Evolutionary conservation across 2,797 vertebrate species (phyloP).

Genomic region (Choloepus didactylus): DNA sequence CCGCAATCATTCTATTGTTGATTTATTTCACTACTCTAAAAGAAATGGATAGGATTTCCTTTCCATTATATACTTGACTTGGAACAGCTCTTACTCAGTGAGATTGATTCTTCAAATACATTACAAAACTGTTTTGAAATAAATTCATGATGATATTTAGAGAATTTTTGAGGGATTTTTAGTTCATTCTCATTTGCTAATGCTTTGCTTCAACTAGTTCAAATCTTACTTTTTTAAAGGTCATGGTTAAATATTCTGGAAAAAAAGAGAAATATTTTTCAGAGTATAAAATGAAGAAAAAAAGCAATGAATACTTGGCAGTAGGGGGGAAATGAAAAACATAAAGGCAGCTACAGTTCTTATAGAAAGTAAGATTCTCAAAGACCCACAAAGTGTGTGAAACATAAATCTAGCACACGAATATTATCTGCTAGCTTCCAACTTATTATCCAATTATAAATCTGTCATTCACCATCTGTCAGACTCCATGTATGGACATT

Average conservation of each 20-base stretch:
- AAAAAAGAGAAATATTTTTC: slow-evolving; percentile 39
- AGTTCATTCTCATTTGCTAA: slow-evolving; percentile 71
- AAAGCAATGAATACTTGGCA: background rate
- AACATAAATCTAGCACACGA: slow-evolving; percentile 70
- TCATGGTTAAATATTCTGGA: slow-evolving; percentile 63
- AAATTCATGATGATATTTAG: slow-evolving; percentile 66
- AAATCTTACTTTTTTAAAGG: slow-evolving; percentile 34
- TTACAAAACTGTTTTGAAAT: slow-evolving; percentile 71
- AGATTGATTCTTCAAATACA: slow-evolving; percentile 67
- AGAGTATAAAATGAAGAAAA: slow-evolving; percentile 19
- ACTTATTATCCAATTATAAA: slow-evolving; percentile 82
- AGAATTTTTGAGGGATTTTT: slow-evolving; percentile 74
- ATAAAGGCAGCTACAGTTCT: slow-evolving; percentile 70
- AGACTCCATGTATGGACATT: slow-evolving; percentile 73
- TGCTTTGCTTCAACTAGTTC: slow-evolving; percentile 66
- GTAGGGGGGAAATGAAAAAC: slow-evolving; percentile 58
- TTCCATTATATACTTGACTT: slow-evolving; percentile 70
- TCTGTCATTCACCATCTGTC: slow-evolving; percentile 82
- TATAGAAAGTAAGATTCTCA: slow-evolving; percentile 70
- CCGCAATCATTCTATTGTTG: slow-evolving; percentile 53
- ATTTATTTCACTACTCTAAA: slow-evolving; percentile 78
- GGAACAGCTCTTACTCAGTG: slow-evolving; percentile 64
- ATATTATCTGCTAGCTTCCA: slow-evolving; percentile 76
- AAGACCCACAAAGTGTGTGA: slow-evolving; percentile 52
- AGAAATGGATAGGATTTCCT: slow-evolving; percentile 70